Percentiles rank a stretch among this genome's conserved stretches.
phyloP scores from a whole-genome alignment of 2,888 invertebrate genomes.

The Pogonocherus hispidulus region DNA sequence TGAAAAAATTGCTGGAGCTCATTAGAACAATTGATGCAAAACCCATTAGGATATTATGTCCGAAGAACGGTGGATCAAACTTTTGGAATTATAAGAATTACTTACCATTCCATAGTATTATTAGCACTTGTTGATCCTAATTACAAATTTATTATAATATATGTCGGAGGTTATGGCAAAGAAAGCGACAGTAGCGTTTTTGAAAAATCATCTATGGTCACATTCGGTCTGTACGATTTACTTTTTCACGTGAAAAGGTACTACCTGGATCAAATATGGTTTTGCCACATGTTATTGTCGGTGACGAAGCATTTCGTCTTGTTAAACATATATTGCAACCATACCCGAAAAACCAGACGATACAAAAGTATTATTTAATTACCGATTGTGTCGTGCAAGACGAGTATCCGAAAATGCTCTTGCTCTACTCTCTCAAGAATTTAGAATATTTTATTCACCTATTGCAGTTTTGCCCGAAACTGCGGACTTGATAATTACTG shows the following conservation, averaged over 20 bases:
- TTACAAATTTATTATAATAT: no score
- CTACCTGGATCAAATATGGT: slow-evolving; percentile 2
- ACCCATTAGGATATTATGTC: no score
- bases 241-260: slow-evolving; percentile 22
- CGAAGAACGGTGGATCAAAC: no score
- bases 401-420: slow-evolving; percentile 10
- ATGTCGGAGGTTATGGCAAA: no score
- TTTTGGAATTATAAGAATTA: no score
- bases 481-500: slow-evolving; percentile 10
- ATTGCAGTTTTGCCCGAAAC: background rate
- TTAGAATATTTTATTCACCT: slow-evolving; percentile 11
- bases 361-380: slow-evolving; percentile 2
- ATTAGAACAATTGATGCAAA: no score
- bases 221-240: no score
- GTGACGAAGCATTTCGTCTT: slow-evolving; percentile 7
- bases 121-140: no score
- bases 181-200: no score
- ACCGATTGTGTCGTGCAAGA: slow-evolving; percentile 6
- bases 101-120: no score
- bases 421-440: background rate
- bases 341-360: background rate
- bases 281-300: slow-evolving; percentile 2
- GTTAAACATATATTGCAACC: slow-evolving; percentile 6
- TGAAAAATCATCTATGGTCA: no score
- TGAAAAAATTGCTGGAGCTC: no score